Evolutionary conservation across 1,140 invertebrate species (phyloP).

Genomic region (Cardiocondyla obscurior): DNA sequence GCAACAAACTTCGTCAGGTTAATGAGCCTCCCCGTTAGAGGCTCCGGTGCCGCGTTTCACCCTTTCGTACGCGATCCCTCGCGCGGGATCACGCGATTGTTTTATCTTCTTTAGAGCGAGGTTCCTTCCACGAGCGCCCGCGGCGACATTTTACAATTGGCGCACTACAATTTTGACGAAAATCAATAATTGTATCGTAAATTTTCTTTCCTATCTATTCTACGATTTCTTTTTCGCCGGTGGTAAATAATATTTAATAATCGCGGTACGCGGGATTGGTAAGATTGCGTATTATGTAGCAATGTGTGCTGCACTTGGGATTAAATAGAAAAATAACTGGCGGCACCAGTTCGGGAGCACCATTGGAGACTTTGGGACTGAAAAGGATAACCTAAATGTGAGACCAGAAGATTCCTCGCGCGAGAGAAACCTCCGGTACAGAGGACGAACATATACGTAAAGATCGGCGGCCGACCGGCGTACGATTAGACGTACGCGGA

Average conservation of each 20-base stretch:
- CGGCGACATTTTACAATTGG: background rate
- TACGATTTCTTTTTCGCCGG: background rate
- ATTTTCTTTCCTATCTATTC: background rate
- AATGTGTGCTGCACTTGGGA: background rate
- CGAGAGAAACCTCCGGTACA: slow-evolving; percentile 13
- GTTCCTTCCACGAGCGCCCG: background rate
- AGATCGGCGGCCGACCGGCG: slow-evolving; percentile 50
- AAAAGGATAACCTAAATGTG: slow-evolving; percentile 25
- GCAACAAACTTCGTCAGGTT: slow-evolving; percentile 6
- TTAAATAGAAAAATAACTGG: background rate
- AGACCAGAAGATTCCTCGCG: slow-evolving; percentile 29
- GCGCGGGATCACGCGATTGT: slow-evolving; percentile 13
- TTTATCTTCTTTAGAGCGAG: background rate
- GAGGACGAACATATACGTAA: slow-evolving; percentile 53
- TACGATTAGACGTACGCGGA: slow-evolving; percentile 55
- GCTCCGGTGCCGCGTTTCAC: slow-evolving; percentile 2
- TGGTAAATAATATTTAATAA: too few relatives aligned
- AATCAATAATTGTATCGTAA: background rate
- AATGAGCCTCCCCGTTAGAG: slow-evolving; percentile 22
- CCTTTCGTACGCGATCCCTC: background rate
- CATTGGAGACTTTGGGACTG: background rate
- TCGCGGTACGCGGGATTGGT: too few relatives aligned
- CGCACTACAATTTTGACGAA: background rate
- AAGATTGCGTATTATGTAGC: background rate
- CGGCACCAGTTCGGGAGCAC: slow-evolving; percentile 2